A percentile compares a stretch with the other conserved stretches of the same genome.
These are phyloP conservation scores for Trichopoda pennipes DNA, from an alignment of 2,888 invertebrate genomes.

Conservation along the genomic window DNA sequence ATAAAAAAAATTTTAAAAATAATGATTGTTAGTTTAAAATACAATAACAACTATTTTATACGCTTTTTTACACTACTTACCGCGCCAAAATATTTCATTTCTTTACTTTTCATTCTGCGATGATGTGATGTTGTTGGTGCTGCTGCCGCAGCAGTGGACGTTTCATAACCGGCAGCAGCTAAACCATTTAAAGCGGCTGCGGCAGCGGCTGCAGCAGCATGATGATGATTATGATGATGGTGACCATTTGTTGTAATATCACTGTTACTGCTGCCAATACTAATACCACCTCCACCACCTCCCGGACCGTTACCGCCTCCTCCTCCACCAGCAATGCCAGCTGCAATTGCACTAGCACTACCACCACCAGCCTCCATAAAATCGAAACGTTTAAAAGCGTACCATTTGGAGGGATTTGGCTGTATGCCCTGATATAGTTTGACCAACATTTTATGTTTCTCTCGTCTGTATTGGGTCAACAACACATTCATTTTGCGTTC, in stretches of 20 bases:
- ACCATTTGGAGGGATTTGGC: slow-evolving; percentile 80
- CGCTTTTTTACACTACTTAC: slow-evolving; percentile 72
- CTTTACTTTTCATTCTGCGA: slow-evolving; percentile 79
- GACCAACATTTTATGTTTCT: slow-evolving; percentile 79
- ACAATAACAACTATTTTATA: slow-evolving; percentile 7
- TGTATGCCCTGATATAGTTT: slow-evolving; percentile 79
- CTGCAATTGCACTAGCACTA: slow-evolving; percentile 70
- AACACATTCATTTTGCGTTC: slow-evolving; percentile 80
- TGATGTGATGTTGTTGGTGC: slow-evolving; percentile 73
- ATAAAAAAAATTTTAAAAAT: too few species aligned
- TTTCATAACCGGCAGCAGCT: slow-evolving; percentile 68
- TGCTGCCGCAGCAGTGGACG: slow-evolving; percentile 68
- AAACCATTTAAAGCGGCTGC: slow-evolving; percentile 70
- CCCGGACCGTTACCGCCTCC: slow-evolving; percentile 52
- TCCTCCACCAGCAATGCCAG: slow-evolving; percentile 63
- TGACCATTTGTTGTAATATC: slow-evolving; percentile 73
- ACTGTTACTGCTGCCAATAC: slow-evolving; percentile 68
- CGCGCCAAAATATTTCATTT: slow-evolving; percentile 80
- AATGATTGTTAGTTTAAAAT: not conserved
- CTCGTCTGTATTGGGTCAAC: slow-evolving; percentile 79
- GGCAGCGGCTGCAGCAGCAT: slow-evolving; percentile 70
- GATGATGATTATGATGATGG: slow-evolving; percentile 46
- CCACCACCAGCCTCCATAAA: slow-evolving; percentile 79
- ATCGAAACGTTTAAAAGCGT: slow-evolving; percentile 79
- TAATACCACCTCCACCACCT: slow-evolving; percentile 30